Evolutionary conservation across 2,888 invertebrate species (phyloP).

Genomic region (Epinotia demarniana): DNA sequence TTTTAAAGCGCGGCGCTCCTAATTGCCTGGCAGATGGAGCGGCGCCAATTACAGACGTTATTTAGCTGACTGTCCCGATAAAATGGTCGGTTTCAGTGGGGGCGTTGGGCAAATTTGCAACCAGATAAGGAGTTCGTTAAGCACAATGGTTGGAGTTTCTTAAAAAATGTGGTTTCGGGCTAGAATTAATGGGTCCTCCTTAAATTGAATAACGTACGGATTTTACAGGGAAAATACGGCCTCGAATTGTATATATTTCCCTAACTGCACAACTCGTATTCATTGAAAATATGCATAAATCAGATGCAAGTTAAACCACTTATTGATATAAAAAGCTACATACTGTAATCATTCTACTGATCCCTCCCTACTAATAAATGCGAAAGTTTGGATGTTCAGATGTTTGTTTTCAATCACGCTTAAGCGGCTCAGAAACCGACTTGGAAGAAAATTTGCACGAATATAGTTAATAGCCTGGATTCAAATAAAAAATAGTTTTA

Average conservation of each 20-base stretch:
- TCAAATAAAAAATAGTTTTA: no score
- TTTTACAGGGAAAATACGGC: background rate
- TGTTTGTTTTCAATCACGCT: no score
- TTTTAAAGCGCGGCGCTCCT: constrained; percentile 76
- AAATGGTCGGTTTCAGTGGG: constrained; percentile 65
- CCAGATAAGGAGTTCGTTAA: constrained; percentile 38
- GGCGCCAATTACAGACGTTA: constrained; percentile 76
- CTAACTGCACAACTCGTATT: background rate
- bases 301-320: background rate
- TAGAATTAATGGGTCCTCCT: constrained; percentile 11
- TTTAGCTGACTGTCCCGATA: constrained; percentile 72
- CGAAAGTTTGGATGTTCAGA: no score
- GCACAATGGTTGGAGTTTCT: constrained; percentile 32
- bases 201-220: background rate
- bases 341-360: no score
- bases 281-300: background rate
- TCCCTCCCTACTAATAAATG: no score
- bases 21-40: constrained; percentile 82
- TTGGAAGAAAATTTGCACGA: no score
- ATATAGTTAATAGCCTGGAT: no score
- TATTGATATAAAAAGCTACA: no score
- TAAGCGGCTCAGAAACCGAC: no score
- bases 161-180: constrained; percentile 23
- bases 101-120: constrained; percentile 49
- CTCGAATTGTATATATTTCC: background rate